Evolutionary conservation across 2,888 invertebrate genomes (phyloP).

Genomic region (Hedya salicella): DNA sequence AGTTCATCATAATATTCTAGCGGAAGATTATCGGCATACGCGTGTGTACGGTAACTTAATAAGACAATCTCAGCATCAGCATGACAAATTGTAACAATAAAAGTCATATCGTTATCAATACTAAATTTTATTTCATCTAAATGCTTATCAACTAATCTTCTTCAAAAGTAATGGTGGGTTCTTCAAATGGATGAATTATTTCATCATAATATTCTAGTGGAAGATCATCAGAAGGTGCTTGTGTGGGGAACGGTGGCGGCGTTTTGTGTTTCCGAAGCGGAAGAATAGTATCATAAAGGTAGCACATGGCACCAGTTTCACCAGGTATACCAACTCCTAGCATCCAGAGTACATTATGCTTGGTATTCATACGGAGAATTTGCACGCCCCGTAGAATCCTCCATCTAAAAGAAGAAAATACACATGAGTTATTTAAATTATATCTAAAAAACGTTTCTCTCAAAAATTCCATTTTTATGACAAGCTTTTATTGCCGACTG

Average conservation of each 20-base stretch:
- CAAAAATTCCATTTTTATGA: too few species aligned
- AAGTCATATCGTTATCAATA: slow-evolving; percentile 6
- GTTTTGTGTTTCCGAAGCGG: slow-evolving; percentile 84
- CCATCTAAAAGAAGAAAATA: slow-evolving; percentile 70
- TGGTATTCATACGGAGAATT: slow-evolving; percentile 97
- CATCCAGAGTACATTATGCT: slow-evolving; percentile 96
- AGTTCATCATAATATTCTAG: slow-evolving; percentile 91
- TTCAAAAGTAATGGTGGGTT: slow-evolving; percentile 88
- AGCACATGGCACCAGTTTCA: slow-evolving; percentile 90
- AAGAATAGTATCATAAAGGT: slow-evolving; percentile 92
- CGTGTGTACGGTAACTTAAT: slow-evolving; percentile 94
- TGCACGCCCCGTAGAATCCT: slow-evolving; percentile 87
- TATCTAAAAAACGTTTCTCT: too few species aligned
- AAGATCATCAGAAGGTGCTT: slow-evolving; percentile 85
- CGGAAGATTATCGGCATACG: slow-evolving; percentile 85
- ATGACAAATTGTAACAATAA: not conserved
- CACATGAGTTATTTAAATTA: not conserved
- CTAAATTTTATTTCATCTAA: slow-evolving; percentile 27
- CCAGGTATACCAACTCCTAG: slow-evolving; percentile 93
- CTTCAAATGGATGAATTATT: slow-evolving; percentile 89
- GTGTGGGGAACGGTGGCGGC: slow-evolving; percentile 93
- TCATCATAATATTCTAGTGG: slow-evolving; percentile 91
- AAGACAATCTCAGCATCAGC: too few species aligned
- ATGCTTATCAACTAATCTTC: slow-evolving; percentile 57
- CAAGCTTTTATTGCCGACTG: too few species aligned